Percentiles rank a stretch among this genome's conserved stretches.
phyloP scores from a whole-genome alignment of 2,888 invertebrate species.

The Caenorhabditis sulstoni region DNA sequence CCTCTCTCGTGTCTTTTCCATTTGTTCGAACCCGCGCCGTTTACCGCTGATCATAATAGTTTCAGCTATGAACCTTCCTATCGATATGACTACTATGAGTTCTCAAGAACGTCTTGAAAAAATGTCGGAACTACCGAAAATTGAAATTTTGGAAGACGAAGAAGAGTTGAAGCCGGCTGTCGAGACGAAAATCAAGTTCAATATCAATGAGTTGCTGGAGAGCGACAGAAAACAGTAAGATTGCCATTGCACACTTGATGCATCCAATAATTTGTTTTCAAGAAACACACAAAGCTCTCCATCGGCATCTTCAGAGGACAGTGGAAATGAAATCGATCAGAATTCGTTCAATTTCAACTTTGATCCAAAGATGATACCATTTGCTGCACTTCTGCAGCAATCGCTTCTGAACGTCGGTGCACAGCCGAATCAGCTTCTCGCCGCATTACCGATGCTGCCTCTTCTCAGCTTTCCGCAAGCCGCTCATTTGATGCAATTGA shows the following conservation, averaged over 20 bases:
- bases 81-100: slow-evolving; percentile 58
- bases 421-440: slow-evolving; percentile 18
- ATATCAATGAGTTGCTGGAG: slow-evolving; percentile 61
- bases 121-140: slow-evolving; percentile 37
- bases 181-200: slow-evolving; percentile 52
- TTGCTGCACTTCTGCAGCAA: slow-evolving; percentile 46
- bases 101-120: slow-evolving; percentile 57
- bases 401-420: slow-evolving; percentile 25
- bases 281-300: slow-evolving; percentile 69
- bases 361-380: slow-evolving; percentile 46
- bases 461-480: slow-evolving; percentile 33
- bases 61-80: slow-evolving; percentile 51
- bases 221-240: slow-evolving; percentile 56
- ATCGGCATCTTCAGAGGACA: slow-evolving; percentile 68
- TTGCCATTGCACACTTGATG: background rate
- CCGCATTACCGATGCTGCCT: slow-evolving; percentile 44
- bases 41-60: background rate
- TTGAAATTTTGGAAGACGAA: slow-evolving; percentile 32
- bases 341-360: slow-evolving; percentile 19
- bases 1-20: background rate
- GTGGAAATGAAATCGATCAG: slow-evolving; percentile 19
- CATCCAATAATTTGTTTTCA: slow-evolving; percentile 9
- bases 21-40: background rate
- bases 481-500: slow-evolving; percentile 36
- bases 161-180: slow-evolving; percentile 32